Conservation (phyloP, 2,888 invertebrate species). For the Nesidiocoris tenuis region DNA sequence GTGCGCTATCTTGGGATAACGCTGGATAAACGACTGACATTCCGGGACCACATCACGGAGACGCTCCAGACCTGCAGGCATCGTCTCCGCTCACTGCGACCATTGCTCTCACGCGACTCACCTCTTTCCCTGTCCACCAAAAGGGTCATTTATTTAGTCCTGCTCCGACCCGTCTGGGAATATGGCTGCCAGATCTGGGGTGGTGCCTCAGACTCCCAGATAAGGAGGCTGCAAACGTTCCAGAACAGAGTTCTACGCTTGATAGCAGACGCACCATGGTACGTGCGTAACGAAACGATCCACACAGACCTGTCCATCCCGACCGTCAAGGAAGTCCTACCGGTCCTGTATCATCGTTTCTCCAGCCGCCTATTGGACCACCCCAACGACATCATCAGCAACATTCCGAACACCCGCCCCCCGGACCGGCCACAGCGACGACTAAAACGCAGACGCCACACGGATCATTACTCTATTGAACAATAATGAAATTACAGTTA, state of each 20-base stretch:
- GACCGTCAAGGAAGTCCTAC: slow-evolving; percentile 6
- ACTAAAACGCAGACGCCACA: no score
- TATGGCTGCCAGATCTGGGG: slow-evolving; percentile 16
- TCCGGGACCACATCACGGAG: not conserved
- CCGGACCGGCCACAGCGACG: no score
- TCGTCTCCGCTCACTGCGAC: no score
- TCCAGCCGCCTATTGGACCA: not conserved
- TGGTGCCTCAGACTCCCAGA: slow-evolving; percentile 17
- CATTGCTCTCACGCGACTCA: no score
- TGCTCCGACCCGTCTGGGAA: slow-evolving; percentile 22
- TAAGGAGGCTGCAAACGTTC: slow-evolving; percentile 15
- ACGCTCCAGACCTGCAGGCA: slow-evolving; percentile 13
- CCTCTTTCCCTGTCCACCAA: not conserved
- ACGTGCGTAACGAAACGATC: slow-evolving; percentile 13
- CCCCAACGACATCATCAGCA: slow-evolving; percentile 8
- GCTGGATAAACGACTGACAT: slow-evolving; percentile 6
- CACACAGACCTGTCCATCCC: slow-evolving; percentile 15
- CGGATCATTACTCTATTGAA: no score
- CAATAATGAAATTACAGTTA: no score
- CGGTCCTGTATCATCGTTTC: not conserved
- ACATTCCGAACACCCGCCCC: slow-evolving; percentile 7
- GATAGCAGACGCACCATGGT: slow-evolving; percentile 5
- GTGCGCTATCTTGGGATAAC: no score
- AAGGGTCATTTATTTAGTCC: slow-evolving; percentile 4
- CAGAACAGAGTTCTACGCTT: slow-evolving; percentile 18